Evolutionary conservation across 2,888 invertebrate genomes (phyloP), one percentile per base, ranked within the genome.

Genomic region (Lumbricus terrestris): DNA sequence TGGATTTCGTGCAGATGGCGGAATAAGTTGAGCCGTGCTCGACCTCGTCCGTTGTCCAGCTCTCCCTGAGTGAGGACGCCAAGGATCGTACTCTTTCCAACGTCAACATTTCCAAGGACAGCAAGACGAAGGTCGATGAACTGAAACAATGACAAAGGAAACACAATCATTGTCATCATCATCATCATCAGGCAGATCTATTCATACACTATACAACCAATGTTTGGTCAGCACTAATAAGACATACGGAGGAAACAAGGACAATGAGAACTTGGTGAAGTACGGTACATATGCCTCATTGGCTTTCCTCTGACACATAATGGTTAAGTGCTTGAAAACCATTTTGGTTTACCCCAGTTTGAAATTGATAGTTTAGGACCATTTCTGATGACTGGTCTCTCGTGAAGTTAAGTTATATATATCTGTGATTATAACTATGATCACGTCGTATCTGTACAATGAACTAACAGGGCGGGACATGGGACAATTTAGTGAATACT

Each of bases 51-150:
- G 95, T 99, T 99, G 95, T 99, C 99, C 91, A 98, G 95, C 94
- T 97, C 97, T 40, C 99, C 98, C 95, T 99, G 98, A 0, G 99
- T 99, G 47, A 99, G 95, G 0, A 99, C 99, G 23, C 99, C 99
- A 47, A 99, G 96, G 54, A 99, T 96, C 0, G 99, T 99, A 15
- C 98, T 98, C 95, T 99, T 99, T n/a, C 99, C 99, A 2, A 98
- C 98, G 95, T 98, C 98, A 92, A 98, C 98, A 93, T 97, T 97
- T 0, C 99, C 99, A 94, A 98, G 96, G 54, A 99, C 98, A 0
- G 98, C 98, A 11, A 94, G 91, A 90, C 98, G 96, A 88, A 99
- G 96, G 94, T 99, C 99, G 89, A 98, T 95, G 92, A 95, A 95
- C 94, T 94, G 92, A 29, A 93, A 92, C 40, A n/a, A 69, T 47